Conservation (phyloP, 1,140 invertebrate genomes). For the Drosophila parvula region DNA sequence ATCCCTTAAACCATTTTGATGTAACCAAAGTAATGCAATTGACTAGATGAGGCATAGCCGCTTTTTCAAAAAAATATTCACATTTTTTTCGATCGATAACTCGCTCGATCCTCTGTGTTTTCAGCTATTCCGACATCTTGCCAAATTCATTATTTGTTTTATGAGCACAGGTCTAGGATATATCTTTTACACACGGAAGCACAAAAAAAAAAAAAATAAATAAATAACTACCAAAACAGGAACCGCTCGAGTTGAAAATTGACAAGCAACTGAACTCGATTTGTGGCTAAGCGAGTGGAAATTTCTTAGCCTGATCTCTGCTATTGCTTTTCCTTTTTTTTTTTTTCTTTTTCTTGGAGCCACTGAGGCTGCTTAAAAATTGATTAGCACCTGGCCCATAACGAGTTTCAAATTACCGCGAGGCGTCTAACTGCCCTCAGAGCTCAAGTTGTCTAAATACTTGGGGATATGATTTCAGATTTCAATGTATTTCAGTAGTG, state of each 20-base stretch:
- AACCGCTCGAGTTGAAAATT: conserved; percentile 76
- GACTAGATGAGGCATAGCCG: conserved; percentile 84
- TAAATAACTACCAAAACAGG: not conserved
- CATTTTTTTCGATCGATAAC: conserved; percentile 60
- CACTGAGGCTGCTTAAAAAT: conserved; percentile 67
- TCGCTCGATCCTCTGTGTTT: conserved; percentile 58
- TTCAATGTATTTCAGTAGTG: too few species aligned
- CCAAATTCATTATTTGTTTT: conserved; percentile 76
- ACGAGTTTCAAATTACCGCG: conserved; percentile 76
- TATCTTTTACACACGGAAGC: not conserved
- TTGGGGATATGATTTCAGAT: conserved; percentile 12
- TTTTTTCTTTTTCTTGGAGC: not conserved
- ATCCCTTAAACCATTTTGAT: conserved; percentile 20
- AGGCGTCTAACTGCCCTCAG: conserved; percentile 63
- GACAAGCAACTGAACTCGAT: conserved; percentile 64
- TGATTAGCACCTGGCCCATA: conserved; percentile 76
- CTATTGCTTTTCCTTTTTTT: not conserved
- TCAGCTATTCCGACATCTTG: conserved; percentile 84
- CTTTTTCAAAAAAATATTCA: conserved; percentile 28
- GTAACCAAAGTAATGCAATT: conserved; percentile 75
- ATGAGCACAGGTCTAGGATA: not conserved
- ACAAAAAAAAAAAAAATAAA: conserved; percentile 20
- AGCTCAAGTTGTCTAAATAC: conserved; percentile 1
- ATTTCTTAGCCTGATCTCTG: conserved; percentile 33
- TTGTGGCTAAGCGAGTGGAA: conserved; percentile 49